These are phyloP conservation scores for Ctenopoma kingsleyae DNA, from an alignment of 2,797 vertebrate genomes.

Conservation along the genomic window DNA sequence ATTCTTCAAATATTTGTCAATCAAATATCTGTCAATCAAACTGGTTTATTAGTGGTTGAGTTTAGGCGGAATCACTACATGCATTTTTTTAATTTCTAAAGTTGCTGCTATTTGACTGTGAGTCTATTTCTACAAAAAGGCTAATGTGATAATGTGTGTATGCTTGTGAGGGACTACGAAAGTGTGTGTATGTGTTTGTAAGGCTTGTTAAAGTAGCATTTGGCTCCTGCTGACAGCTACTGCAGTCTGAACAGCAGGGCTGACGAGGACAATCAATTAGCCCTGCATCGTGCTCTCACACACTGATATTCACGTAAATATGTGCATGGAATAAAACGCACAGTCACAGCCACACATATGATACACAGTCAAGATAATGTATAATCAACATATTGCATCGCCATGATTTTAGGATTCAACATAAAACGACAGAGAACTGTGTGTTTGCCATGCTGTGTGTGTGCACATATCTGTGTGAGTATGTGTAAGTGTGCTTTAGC, in stretches of 20 bases:
- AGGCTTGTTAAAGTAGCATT: slow-evolving; percentile 74
- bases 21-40: slow-evolving; percentile 43
- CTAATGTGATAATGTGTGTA: slow-evolving; percentile 34
- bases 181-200: slow-evolving; percentile 32
- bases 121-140: slow-evolving; percentile 17
- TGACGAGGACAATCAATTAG: slow-evolving; percentile 82
- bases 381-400: neutral
- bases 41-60: slow-evolving; percentile 40
- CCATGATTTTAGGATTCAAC: neutral
- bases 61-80: neutral
- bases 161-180: slow-evolving; percentile 7
- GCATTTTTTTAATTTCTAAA: slow-evolving; percentile 16
- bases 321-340: slow-evolving; percentile 16
- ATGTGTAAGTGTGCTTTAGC: slow-evolving; percentile 29
- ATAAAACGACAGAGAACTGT: no score
- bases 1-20: slow-evolving; percentile 24
- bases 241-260: slow-evolving; percentile 74
- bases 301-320: slow-evolving; percentile 12
- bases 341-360: neutral
- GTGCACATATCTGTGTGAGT: neutral
- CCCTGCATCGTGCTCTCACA: slow-evolving; percentile 44
- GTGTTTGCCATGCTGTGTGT: neutral
- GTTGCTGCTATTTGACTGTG: slow-evolving; percentile 1
- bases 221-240: slow-evolving; percentile 77
- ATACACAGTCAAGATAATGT: neutral